These are phyloP conservation scores for Neomonachus schauinslandi DNA, from an alignment of 2,113 vertebrate species.

Conservation along the genomic window DNA sequence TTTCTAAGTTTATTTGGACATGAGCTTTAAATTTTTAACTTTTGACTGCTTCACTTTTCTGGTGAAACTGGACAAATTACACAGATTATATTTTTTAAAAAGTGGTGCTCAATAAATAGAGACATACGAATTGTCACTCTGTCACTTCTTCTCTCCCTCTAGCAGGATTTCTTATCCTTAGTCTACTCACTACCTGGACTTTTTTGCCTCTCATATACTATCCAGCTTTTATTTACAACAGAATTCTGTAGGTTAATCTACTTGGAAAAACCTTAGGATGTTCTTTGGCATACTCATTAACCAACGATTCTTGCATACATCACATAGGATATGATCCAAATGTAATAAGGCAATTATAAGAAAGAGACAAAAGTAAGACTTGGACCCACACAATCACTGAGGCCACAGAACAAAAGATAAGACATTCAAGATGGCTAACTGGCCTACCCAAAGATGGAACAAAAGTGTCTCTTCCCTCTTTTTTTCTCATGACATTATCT, in stretches of 20 bases:
- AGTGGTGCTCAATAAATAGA: not conserved
- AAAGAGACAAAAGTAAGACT: not conserved
- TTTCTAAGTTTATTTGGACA: not conserved
- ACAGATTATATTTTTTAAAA: not conserved
- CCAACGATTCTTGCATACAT: not conserved
- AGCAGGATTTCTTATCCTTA: not conserved
- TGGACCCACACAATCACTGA: not conserved
- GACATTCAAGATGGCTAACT: not conserved
- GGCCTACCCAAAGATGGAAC: rapidly evolving
- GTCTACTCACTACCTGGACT: rapidly evolving
- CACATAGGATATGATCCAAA: not conserved
- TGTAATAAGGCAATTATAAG: not conserved
- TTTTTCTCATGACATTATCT: not conserved
- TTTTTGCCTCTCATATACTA: not conserved
- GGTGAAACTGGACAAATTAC: not conserved
- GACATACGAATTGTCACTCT: not conserved
- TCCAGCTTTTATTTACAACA: not conserved
- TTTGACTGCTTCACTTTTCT: not conserved
- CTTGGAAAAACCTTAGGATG: not conserved
- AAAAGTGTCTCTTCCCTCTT: not conserved
- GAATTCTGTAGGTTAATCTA: not conserved
- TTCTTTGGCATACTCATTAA: not conserved
- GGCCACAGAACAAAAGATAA: not conserved
- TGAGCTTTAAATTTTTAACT: not conserved
- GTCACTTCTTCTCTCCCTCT: not conserved